Evolutionary conservation across 2,888 invertebrate species (phyloP).

Genomic region (Bombylius major): DNA sequence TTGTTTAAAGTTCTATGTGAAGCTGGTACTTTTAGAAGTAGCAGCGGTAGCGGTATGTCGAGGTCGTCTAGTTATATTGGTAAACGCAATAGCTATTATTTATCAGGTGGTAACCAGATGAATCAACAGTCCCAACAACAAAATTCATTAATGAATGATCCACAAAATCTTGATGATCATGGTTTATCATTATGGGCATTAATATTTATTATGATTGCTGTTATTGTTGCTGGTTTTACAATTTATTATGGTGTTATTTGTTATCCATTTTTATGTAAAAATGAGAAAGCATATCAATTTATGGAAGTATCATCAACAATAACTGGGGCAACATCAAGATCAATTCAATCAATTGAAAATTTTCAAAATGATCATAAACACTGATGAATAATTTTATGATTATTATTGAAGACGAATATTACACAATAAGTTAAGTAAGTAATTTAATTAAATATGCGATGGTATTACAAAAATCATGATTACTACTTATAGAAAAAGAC

Average conservation of each 20-base stretch:
- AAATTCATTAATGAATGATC: neutral
- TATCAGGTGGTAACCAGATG: neutral
- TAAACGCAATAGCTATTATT: constrained; percentile 2
- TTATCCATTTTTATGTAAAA: constrained; percentile 47
- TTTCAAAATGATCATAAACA: constrained; percentile 16
- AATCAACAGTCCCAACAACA: neutral
- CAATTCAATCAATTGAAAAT: constrained; percentile 35
- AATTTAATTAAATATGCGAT: too few relatives aligned
- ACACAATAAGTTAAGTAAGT: too few relatives aligned
- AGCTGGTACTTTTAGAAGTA: constrained; percentile 18
- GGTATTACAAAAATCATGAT: too few relatives aligned
- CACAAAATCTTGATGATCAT: neutral
- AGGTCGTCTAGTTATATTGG: constrained; percentile 2
- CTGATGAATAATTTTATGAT: neutral
- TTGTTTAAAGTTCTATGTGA: too few relatives aligned
- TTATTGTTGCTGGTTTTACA: constrained; percentile 30
- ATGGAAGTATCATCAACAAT: constrained; percentile 36
- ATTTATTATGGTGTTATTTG: constrained; percentile 53
- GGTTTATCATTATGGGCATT: constrained; percentile 55
- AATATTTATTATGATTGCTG: constrained; percentile 33
- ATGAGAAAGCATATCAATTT: constrained; percentile 33
- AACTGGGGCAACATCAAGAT: constrained; percentile 33
- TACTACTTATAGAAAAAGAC: too few relatives aligned
- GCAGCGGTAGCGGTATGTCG: neutral
- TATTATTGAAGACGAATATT: too few relatives aligned